phyloP scores from a whole-genome alignment of 2,888 invertebrate species.

The Pseudanteris insignis region DNA sequence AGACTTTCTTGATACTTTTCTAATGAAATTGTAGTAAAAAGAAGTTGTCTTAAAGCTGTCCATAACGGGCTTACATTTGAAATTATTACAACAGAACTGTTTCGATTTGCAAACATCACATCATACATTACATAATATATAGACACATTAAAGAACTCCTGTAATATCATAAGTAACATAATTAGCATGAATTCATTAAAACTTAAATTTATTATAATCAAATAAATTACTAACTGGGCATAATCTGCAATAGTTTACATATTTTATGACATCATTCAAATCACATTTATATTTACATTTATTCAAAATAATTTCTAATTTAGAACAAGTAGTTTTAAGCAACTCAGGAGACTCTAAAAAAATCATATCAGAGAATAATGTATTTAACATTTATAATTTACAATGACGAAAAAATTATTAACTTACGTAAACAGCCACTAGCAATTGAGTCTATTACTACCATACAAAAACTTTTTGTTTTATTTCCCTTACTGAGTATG shows the following conservation, averaged over 20 bases:
- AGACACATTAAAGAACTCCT: slow-evolving; percentile 54
- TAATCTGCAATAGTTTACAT: slow-evolving; percentile 49
- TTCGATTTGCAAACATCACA: slow-evolving; percentile 36
- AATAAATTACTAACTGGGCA: slow-evolving; percentile 50
- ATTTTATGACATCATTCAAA: slow-evolving; percentile 44
- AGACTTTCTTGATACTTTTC: slow-evolving; percentile 48
- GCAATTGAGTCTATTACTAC: slow-evolving; percentile 52
- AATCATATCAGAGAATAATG: too few relatives aligned
- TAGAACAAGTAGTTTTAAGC: slow-evolving; percentile 49
- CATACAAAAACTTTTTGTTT: slow-evolving; percentile 51
- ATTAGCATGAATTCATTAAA: too few relatives aligned
- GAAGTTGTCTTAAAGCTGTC: slow-evolving; percentile 48
- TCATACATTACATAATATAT: slow-evolving; percentile 54
- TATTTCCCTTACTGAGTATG: slow-evolving; percentile 35
- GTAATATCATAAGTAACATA: too few relatives aligned
- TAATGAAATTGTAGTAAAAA: slow-evolving; percentile 37
- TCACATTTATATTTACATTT: slow-evolving; percentile 50
- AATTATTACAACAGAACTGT: slow-evolving; percentile 24
- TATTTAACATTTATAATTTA: too few relatives aligned
- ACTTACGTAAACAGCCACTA: slow-evolving; percentile 50
- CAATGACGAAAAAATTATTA: too few relatives aligned
- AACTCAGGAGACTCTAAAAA: slow-evolving; percentile 44
- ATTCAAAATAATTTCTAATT: slow-evolving; percentile 51
- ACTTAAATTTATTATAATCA: too few relatives aligned
- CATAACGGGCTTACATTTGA: slow-evolving; percentile 52